Conservation (phyloP, 2,797 vertebrate species). For the Eurystomus glaucurus region DNA sequence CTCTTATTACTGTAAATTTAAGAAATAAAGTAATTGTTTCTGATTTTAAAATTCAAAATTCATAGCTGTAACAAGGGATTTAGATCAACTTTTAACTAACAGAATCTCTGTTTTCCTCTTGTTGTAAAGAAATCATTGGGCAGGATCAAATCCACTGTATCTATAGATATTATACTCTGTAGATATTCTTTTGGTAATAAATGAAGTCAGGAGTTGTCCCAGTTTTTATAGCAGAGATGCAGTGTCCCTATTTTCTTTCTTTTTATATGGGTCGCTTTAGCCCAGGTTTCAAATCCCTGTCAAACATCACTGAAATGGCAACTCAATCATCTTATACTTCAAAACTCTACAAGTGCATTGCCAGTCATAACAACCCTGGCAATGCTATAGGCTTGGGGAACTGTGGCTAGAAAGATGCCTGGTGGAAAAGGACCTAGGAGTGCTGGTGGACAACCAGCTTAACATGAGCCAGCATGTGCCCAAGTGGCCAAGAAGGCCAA, state of each 20-base stretch:
- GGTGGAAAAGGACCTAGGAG: too few relatives aligned
- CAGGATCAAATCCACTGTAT: neutral
- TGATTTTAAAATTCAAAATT: conserved; percentile 21
- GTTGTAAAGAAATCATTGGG: neutral
- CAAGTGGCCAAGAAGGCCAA: too few relatives aligned
- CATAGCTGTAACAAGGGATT: neutral
- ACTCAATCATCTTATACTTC: neutral
- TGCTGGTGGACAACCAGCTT: too few relatives aligned
- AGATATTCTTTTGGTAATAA: conserved; percentile 21
- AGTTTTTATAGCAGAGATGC: conserved; percentile 35
- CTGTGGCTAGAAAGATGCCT: too few relatives aligned
- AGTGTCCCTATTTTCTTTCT: conserved; percentile 9
- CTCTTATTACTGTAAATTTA: neutral
- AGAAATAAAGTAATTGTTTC: neutral
- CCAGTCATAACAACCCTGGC: too few relatives aligned
- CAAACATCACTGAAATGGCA: neutral
- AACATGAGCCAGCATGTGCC: too few relatives aligned
- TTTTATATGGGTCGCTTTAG: conserved; percentile 13
- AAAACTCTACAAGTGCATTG: neutral
- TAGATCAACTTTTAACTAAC: neutral
- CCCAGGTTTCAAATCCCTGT: conserved; percentile 4
- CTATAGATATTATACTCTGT: neutral
- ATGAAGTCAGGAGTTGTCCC: conserved; percentile 19
- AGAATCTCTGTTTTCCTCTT: neutral
- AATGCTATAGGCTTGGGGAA: too few relatives aligned